phyloP scores from a whole-genome alignment of 2,113 vertebrate genomes.

The Neogale vison region DNA sequence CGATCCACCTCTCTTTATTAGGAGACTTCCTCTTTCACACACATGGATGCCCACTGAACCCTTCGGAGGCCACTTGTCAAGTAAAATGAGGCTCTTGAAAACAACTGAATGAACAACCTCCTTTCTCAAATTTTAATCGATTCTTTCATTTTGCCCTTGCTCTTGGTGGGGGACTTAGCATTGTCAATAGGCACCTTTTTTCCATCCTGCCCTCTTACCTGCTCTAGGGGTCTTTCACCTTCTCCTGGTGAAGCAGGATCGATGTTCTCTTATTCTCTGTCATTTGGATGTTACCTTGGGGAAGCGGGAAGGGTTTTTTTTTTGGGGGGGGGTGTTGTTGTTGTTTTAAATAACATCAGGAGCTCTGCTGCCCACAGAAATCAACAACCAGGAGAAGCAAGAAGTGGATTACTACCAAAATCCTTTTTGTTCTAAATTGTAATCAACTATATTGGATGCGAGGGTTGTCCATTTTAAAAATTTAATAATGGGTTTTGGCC shows the following conservation, averaged over 20 bases:
- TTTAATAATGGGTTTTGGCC: constrained; percentile 83
- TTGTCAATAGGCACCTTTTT: constrained; percentile 18
- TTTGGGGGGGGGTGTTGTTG: not conserved
- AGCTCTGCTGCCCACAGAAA: constrained; percentile 68
- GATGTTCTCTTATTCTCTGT: constrained; percentile 48
- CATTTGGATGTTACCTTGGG: constrained; percentile 63
- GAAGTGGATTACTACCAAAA: constrained; percentile 82
- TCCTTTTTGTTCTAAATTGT: constrained; percentile 84
- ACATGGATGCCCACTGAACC: not conserved
- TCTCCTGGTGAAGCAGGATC: constrained; percentile 14
- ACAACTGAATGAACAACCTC: not conserved
- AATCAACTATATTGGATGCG: constrained; percentile 87
- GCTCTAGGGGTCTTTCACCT: not conserved
- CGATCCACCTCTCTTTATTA: not conserved
- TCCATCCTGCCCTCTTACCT: not conserved
- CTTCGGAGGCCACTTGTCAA: constrained; percentile 27
- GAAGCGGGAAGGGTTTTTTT: not conserved
- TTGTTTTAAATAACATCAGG: not conserved
- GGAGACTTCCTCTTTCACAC: not conserved
- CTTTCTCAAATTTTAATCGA: not conserved
- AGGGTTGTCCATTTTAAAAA: constrained; percentile 82
- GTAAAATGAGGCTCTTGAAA: constrained; percentile 32
- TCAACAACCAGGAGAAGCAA: constrained; percentile 64
- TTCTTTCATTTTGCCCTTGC: constrained; percentile 44
- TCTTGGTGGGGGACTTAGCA: not conserved